Evolutionary conservation across 1,140 invertebrate genomes (phyloP), one percentile per base, ranked within the genome.

Genomic region (Globodera ellingtonae): DNA sequence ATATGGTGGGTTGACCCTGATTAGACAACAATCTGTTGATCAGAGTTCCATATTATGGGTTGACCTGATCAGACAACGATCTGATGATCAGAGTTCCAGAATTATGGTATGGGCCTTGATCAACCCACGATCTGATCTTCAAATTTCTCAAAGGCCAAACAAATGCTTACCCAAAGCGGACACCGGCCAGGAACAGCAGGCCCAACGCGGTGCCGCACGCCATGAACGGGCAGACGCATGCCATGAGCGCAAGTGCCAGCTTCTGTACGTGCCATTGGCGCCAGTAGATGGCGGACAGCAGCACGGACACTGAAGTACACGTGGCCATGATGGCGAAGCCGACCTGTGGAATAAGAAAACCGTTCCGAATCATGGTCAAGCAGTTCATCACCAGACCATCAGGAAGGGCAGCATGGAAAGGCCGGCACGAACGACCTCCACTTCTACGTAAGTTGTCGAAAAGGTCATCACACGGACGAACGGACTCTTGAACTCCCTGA

Each of bases 171-270:
- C 56, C 56, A 81, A 81, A 81, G 48, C 80, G 80, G 48, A 87
- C 80, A 46, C 86, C 87, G 56, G 69, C 73, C 66, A 84, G 80
- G 65, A 86, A 87, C 46, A 86, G 74, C 44, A 81, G 56, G 69
- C 85, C 85, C n/a, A 86, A 72, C 65, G 85, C 85, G 44, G 86
- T 85, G 66, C 86, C 85, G 50, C 79, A 85, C 10, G 86, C 84
- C 85, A 86, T 87, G 56, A 86, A 85, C 21, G 85, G 85, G 35
- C 79, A 86, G 0, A 87, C 59, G 73, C 85, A 86, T 24, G 84
- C 85, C 46, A 84, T 78, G 6, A 87, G 72, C 8, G 84, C 84
- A 8, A 86, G 74, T 35, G 79, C 65, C 52, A 83, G 13, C 48
- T 86, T 85, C 13, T 86, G 76, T 21, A 18, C 47, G 59, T 52